Percentiles rank a stretch among this genome's conserved stretches.
phyloP scores from a whole-genome alignment of 2,888 invertebrate genomes.

The Euclidia mi region DNA sequence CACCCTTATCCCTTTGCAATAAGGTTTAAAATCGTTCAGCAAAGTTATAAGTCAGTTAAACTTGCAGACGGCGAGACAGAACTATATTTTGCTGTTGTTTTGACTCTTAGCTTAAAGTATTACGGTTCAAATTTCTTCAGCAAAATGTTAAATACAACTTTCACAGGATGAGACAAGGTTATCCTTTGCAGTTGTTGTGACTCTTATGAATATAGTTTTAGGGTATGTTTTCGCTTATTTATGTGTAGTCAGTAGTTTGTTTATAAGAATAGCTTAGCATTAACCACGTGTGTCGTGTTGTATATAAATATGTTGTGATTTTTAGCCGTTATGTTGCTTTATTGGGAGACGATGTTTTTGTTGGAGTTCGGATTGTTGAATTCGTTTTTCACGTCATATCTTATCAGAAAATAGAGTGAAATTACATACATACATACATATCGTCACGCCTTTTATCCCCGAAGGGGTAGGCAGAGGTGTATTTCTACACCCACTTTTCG shows the following conservation, averaged over 20 bases:
- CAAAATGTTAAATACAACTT: conserved; percentile 31
- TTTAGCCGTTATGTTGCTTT: conserved; percentile 13
- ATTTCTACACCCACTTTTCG: too few species aligned
- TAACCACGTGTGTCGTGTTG: conserved; percentile 49
- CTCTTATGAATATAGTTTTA: conserved; percentile 1
- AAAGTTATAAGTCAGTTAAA: conserved; percentile 28
- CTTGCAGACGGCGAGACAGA: conserved; percentile 22
- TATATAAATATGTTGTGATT: conserved; percentile 41
- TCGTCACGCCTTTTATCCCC: too few species aligned
- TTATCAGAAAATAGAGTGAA: too few species aligned
- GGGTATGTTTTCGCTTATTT: conserved; percentile 29
- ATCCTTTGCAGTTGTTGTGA: conserved; percentile 7
- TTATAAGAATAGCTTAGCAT: conserved; percentile 44
- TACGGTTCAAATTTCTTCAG: conserved; percentile 24
- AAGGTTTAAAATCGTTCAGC: conserved; percentile 24
- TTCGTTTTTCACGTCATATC: too few species aligned
- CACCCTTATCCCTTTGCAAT: conserved; percentile 13
- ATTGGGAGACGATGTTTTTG: neutral
- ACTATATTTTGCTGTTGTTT: conserved; percentile 7
- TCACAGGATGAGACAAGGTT: conserved; percentile 15
- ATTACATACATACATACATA: too few species aligned
- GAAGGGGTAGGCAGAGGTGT: too few species aligned
- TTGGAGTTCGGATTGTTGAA: neutral
- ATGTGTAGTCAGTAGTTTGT: conserved; percentile 1
- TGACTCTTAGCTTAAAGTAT: neutral